phyloP scores from a whole-genome alignment of 2,797 vertebrate genomes.

The Steatocranus sp. region DNA sequence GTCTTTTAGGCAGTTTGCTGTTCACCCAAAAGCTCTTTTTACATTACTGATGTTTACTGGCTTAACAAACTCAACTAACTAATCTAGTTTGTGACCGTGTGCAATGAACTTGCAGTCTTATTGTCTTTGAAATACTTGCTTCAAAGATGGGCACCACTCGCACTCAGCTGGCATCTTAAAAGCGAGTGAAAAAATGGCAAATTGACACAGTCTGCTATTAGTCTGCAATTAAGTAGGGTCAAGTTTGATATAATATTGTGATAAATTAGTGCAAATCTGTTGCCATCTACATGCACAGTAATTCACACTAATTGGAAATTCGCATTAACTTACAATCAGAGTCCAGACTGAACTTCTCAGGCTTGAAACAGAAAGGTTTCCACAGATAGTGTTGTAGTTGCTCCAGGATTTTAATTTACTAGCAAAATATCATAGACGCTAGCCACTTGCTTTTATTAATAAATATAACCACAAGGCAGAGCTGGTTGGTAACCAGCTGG shows the following conservation, averaged over 20 bases:
- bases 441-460: neutral
- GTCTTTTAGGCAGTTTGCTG: neutral
- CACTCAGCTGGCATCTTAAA: neutral
- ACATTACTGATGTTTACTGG: neutral
- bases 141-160: neutral
- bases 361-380: neutral
- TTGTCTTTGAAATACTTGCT: neutral
- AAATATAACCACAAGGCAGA: neutral
- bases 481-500: neutral
- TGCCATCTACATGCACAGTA: neutral
- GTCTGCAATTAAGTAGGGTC: neutral
- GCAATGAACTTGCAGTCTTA: neutral
- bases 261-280: neutral
- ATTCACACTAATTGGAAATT: neutral
- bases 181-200: neutral
- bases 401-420: neutral
- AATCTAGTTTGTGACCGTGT: neutral
- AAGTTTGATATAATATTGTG: neutral
- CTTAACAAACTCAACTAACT: neutral
- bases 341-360: neutral
- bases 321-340: neutral
- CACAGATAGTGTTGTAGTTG: neutral
- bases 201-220: neutral
- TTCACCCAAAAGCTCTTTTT: neutral
- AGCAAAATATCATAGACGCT: rapidly evolving